Conservation (phyloP, 1,140 invertebrate genomes). For the Panagrolaimus sp. region DNA sequence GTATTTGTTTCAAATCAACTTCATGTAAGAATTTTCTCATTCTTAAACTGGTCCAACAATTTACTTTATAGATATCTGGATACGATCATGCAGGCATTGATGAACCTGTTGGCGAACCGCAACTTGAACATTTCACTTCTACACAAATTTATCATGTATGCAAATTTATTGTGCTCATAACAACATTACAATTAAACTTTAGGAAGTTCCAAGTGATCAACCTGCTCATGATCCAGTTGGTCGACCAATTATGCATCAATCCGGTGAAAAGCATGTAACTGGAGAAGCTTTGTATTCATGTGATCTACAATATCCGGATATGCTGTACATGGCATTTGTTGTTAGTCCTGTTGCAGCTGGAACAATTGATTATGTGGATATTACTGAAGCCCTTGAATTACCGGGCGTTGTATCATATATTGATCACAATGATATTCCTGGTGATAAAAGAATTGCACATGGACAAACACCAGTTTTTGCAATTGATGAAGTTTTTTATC, state of each 20-base stretch:
- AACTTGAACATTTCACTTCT: constrained; percentile 67
- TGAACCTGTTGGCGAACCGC: constrained; percentile 64
- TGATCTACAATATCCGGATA: constrained; percentile 72
- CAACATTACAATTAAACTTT: constrained; percentile 32
- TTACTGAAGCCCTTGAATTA: constrained; percentile 57
- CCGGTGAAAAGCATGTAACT: constrained; percentile 79
- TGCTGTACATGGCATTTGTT: constrained; percentile 68
- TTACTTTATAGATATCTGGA: constrained; percentile 59
- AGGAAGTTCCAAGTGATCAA: constrained; percentile 66
- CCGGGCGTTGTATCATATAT: constrained; percentile 71
- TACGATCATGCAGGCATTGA: constrained; percentile 62
- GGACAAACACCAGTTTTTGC: constrained; percentile 76
- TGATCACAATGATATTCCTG: constrained; percentile 72
- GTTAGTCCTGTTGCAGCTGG: constrained; percentile 62
- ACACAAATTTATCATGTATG: constrained; percentile 75
- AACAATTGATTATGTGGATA: constrained; percentile 63
- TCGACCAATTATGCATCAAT: constrained; percentile 73
- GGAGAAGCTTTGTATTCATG: constrained; percentile 87
- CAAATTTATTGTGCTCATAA: not conserved
- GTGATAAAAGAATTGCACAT: constrained; percentile 65
- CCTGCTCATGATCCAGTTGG: constrained; percentile 72
- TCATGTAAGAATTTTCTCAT: constrained; percentile 21
- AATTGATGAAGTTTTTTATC: constrained; percentile 68
- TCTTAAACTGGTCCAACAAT: not conserved
- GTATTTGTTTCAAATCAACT: constrained; percentile 65